phyloP scores from a whole-genome alignment of 2,888 invertebrate genomes.

The Eueremaeus valkanovi region DNA sequence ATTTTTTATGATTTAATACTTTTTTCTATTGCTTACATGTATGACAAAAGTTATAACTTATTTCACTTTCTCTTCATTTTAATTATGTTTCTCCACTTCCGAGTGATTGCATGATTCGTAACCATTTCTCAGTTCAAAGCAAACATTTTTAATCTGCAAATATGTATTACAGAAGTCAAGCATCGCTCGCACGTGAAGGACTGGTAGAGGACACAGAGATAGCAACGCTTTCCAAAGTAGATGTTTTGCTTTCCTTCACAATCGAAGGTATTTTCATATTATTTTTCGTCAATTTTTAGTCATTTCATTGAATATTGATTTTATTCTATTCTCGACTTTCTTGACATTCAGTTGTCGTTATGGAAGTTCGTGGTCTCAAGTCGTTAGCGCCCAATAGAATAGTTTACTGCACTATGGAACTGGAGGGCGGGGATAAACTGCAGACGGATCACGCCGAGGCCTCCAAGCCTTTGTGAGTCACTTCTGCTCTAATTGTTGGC shows the following conservation, averaged over 20 bases:
- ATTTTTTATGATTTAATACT: constrained; percentile 46
- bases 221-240: constrained; percentile 91
- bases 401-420: constrained; percentile 99
- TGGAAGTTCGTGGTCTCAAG: constrained; percentile 98
- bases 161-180: constrained; percentile 47
- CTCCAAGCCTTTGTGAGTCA: constrained; percentile 85
- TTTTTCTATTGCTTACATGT: constrained; percentile 47
- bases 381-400: constrained; percentile 94
- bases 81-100: background rate
- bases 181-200: constrained; percentile 66
- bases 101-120: constrained; percentile 17
- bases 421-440: constrained; percentile 96
- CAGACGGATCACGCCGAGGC: constrained; percentile 99
- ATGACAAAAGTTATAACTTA: constrained; percentile 42
- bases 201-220: constrained; percentile 87
- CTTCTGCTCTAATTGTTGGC: background rate
- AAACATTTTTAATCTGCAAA: background rate
- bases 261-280: constrained; percentile 53
- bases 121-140: background rate
- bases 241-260: constrained; percentile 94
- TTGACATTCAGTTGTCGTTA: constrained; percentile 80
- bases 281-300: background rate
- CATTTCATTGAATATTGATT: background rate
- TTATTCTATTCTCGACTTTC: background rate
- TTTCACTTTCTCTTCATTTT: constrained; percentile 33